These are phyloP conservation scores for Varecia variegata DNA, from an alignment of 2,797 vertebrate species.

Conservation along the genomic window DNA sequence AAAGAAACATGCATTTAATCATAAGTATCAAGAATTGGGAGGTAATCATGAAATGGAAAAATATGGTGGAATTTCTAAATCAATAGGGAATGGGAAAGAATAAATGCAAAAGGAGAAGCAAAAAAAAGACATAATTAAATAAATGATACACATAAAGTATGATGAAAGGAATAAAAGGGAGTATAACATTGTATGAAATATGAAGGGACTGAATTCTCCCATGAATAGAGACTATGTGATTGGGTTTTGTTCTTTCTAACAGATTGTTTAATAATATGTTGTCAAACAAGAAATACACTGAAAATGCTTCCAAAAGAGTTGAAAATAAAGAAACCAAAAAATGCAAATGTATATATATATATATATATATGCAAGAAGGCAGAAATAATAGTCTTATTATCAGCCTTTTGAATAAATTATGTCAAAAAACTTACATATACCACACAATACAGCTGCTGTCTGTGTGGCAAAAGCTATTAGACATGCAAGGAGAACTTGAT, in stretches of 20 bases:
- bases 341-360: background rate
- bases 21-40: background rate
- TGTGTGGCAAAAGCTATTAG: background rate
- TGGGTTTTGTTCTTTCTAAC: background rate
- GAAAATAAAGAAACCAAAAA: background rate
- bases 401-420: background rate
- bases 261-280: background rate
- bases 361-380: background rate
- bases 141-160: background rate
- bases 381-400: background rate
- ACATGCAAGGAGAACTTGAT: background rate
- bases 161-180: background rate
- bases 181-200: background rate
- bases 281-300: background rate
- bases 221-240: background rate
- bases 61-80: background rate
- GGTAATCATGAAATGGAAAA: background rate
- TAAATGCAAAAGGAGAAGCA: background rate
- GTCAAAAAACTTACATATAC: background rate
- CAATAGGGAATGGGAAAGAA: background rate
- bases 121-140: background rate
- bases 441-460: background rate
- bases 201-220: background rate
- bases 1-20: background rate
- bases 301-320: constrained; percentile 10